A percentile compares a stretch with the other conserved stretches of the same genome.
Evolutionary conservation across 2,113 vertebrate genomes (phyloP).

Genomic region (human): DNA sequence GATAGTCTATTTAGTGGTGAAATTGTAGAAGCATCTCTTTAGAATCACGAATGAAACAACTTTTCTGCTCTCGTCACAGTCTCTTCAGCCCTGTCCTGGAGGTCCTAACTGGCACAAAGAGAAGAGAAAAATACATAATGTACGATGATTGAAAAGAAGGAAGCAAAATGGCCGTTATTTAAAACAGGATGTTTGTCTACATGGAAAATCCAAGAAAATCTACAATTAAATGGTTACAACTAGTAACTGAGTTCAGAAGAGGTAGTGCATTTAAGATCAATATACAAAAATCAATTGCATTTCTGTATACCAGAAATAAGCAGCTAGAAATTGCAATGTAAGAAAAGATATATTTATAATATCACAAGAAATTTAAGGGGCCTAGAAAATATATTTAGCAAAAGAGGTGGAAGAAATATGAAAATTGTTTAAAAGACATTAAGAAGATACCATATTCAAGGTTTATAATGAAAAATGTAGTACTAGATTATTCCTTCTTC

Average conservation of each 20-base stretch:
- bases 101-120: background rate
- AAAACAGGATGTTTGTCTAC: background rate
- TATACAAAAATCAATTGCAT: constrained; percentile 1
- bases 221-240: background rate
- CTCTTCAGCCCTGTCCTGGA: background rate
- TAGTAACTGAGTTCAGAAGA: background rate
- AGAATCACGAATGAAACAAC: background rate
- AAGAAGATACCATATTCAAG: background rate
- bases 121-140: constrained; percentile 14
- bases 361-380: background rate
- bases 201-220: background rate
- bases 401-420: background rate
- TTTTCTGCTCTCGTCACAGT: background rate
- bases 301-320: constrained; percentile 28
- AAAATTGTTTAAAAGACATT: background rate
- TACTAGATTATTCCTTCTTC: background rate
- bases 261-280: background rate
- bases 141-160: background rate
- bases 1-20: background rate
- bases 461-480: background rate
- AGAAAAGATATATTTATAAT: background rate
- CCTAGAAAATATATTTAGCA: background rate
- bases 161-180: background rate
- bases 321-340: background rate
- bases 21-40: constrained; percentile 12